Percentiles rank a stretch among this genome's conserved stretches.
These are phyloP conservation scores for Psococerastis gibbosa DNA, from an alignment of 2,888 invertebrate species.

Conservation along the genomic window DNA sequence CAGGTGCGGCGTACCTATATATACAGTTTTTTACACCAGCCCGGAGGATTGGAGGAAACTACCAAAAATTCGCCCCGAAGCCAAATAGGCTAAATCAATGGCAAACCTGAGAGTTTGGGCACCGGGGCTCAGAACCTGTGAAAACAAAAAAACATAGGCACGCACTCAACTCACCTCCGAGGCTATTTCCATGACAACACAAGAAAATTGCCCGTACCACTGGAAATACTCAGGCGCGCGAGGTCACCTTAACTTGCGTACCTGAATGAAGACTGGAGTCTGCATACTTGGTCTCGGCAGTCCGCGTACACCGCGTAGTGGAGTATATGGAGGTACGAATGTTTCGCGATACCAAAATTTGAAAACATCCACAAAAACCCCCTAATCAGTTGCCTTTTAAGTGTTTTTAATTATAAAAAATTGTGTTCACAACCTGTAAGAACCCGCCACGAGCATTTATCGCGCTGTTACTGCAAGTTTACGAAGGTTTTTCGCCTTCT, in stretches of 20 bases:
- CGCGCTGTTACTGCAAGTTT: too few species aligned
- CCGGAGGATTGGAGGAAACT: too few species aligned
- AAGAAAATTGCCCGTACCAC: background rate
- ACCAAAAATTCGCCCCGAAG: too few species aligned
- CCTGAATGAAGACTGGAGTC: background rate
- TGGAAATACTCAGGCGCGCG: background rate
- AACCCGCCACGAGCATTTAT: too few species aligned
- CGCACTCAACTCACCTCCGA: constrained; percentile 10
- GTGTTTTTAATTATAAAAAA: too few species aligned
- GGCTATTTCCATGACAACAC: constrained; percentile 1
- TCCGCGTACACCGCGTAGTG: background rate
- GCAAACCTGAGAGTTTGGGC: too few species aligned
- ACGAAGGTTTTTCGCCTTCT: too few species aligned
- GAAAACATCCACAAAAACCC: background rate
- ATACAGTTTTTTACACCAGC: too few species aligned
- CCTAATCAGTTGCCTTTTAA: too few species aligned
- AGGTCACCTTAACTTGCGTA: constrained; percentile 1
- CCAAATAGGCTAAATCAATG: too few species aligned
- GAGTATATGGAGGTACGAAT: background rate
- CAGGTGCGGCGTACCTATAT: too few species aligned
- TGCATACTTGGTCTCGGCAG: constrained; percentile 5
- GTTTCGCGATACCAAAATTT: background rate
- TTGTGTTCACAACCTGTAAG: too few species aligned
- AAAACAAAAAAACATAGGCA: constrained; percentile 3
- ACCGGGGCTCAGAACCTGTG: background rate